These are phyloP conservation scores for Pollimyrus isidori DNA, from an alignment of 2,113 vertebrate species.

Conservation along the genomic window DNA sequence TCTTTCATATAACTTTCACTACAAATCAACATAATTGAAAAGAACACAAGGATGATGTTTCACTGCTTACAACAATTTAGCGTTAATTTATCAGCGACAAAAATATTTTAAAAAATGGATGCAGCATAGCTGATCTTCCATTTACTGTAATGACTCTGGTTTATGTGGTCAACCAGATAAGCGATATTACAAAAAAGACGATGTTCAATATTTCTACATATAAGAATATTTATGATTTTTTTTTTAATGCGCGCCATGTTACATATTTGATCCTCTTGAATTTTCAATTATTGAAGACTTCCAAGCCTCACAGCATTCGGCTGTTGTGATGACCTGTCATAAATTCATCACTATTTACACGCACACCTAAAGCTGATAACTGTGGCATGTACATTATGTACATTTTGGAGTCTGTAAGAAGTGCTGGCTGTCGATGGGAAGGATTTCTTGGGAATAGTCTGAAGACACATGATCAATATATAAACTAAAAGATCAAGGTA, in stretches of 20 bases:
- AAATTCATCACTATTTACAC: background rate
- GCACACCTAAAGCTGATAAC: background rate
- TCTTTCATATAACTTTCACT: constrained; percentile 34
- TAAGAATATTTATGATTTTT: background rate
- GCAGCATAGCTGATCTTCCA: background rate
- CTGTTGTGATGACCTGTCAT: background rate
- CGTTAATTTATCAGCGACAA: background rate
- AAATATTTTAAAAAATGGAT: background rate
- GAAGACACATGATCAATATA: background rate
- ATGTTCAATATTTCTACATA: background rate
- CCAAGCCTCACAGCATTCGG: background rate
- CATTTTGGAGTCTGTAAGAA: background rate
- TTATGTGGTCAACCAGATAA: background rate
- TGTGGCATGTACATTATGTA: background rate
- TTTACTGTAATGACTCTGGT: background rate
- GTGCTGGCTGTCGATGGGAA: background rate
- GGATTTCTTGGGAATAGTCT: background rate
- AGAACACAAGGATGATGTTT: background rate
- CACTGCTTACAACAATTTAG: background rate
- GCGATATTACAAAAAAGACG: background rate
- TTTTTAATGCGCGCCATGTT: background rate
- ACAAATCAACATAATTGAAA: constrained; percentile 7
- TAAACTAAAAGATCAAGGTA: background rate
- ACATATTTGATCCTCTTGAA: background rate
- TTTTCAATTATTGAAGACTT: background rate